Evolutionary conservation across 1,140 invertebrate genomes (phyloP), one percentile per base, ranked within the genome.

Genomic region (Heliconius eleuchia): DNA sequence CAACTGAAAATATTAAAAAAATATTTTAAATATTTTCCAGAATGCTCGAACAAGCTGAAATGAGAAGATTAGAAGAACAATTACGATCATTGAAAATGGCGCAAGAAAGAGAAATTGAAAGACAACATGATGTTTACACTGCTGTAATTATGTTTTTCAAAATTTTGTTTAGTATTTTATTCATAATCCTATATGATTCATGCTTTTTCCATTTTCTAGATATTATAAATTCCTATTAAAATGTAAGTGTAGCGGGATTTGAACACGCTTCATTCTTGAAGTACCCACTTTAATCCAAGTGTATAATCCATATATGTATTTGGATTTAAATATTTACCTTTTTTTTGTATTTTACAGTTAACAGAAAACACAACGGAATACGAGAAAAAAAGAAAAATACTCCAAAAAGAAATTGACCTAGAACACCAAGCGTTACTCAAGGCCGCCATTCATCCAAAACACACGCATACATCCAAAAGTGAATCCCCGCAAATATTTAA

Each of bases 61-160:
- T 95, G 88, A 87, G 94, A 52, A 87, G 95, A 2, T 83, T 96
- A 37, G 95, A 96, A 75, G 94, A 95, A 80, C 95, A 96, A 79
- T 80, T 96, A 76, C 82, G 95, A 19, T 88, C 95, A 76, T 88
- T 96, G 86, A 92, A 93, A 50, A 87, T 93, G 55, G 94, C 95
- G 70, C 95, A 95, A 75, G 87, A 94, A 46, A 86, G 85, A 13
- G 95, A 96, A 77, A 77, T 89, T 0, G 77, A 81, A 11, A 88
- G 88, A 71, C 89, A 91, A 37, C 80, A 86, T 50, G 78, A 87
- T 27, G 77, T 89, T n/a, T 76, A 76, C 11, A 70, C 74, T 11
- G 71, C 76, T 11, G 80, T 80, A 55, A 71, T 52, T 83, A 34
- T 37, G 30, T 7, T 37, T 11, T 23, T 19, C 5, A 52, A 19